phyloP scores from a whole-genome alignment of 2,113 vertebrate genomes.

The Ptyas mucosa region DNA sequence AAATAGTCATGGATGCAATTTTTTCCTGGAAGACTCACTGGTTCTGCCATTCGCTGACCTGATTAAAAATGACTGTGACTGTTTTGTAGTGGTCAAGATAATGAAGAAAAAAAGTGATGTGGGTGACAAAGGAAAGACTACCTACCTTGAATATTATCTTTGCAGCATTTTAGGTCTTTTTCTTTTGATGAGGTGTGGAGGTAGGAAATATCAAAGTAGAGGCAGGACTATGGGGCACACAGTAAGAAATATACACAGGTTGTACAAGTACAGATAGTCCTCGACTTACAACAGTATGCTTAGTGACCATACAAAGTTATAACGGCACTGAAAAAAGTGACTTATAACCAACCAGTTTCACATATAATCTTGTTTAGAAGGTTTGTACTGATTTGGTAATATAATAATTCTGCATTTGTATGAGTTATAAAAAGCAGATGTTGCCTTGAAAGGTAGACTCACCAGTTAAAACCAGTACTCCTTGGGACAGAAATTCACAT shows the following conservation, averaged over 20 bases:
- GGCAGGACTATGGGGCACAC: neutral
- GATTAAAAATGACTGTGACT: slow-evolving; percentile 3
- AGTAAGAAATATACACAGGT: neutral
- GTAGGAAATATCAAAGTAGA: neutral
- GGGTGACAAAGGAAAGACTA: neutral
- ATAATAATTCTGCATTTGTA: neutral
- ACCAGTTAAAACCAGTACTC: neutral
- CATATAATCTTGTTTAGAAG: neutral
- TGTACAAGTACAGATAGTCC: neutral
- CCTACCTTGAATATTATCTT: neutral
- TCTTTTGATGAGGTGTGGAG: neutral
- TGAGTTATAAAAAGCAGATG: neutral
- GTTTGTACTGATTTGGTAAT: neutral
- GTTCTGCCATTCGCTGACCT: neutral
- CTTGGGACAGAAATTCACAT: neutral
- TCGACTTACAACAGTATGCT: neutral
- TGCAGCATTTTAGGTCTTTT: neutral
- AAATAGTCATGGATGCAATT: neutral
- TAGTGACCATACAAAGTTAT: neutral
- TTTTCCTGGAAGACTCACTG: neutral
- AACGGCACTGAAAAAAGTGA: neutral
- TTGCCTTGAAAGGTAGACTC: neutral
- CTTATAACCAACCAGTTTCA: neutral
- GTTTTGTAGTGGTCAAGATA: neutral
- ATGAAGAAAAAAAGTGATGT: neutral